These are phyloP conservation scores for Bucorvus abyssinicus DNA, from an alignment of 2,797 vertebrate genomes.

Conservation along the genomic window DNA sequence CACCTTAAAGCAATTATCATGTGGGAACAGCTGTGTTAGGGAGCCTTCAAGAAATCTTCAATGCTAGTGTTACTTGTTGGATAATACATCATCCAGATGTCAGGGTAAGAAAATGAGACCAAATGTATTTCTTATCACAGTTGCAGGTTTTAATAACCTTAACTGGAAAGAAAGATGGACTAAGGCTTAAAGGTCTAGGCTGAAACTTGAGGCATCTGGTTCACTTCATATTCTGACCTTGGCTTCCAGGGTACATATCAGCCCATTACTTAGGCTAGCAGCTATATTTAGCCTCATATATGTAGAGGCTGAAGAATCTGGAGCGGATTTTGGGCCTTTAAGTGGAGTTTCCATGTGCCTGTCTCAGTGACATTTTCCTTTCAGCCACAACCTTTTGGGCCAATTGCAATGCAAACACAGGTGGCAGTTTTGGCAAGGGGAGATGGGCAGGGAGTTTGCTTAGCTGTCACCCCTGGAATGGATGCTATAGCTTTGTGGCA, in stretches of 20 bases:
- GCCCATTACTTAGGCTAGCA: not conserved
- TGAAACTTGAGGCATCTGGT: not conserved
- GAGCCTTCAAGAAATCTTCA: slow-evolving; percentile 44
- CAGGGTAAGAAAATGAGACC: slow-evolving; percentile 33
- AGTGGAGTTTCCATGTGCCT: not conserved
- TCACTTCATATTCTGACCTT: not conserved
- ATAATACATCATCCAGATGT: slow-evolving; percentile 54
- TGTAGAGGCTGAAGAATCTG: not conserved
- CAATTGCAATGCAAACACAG: not conserved
- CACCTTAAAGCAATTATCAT: slow-evolving; percentile 50
- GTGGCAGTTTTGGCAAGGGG: not conserved
- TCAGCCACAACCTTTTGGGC: not conserved
- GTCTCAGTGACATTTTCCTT: not conserved
- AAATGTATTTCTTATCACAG: not conserved
- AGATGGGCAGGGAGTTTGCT: not conserved
- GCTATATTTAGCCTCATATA: not conserved
- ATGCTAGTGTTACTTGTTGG: slow-evolving; percentile 9
- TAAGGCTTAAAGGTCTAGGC: slow-evolving; percentile 11
- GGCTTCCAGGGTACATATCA: not conserved
- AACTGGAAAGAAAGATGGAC: not conserved
- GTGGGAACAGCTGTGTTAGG: slow-evolving; percentile 47
- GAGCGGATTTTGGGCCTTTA: not conserved
- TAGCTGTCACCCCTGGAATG: not conserved
- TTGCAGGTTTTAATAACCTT: slow-evolving; percentile 31
- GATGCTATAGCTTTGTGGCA: not conserved